Evolutionary conservation across 2,113 vertebrate genomes (phyloP).

Genomic region (Jacana jacana): DNA sequence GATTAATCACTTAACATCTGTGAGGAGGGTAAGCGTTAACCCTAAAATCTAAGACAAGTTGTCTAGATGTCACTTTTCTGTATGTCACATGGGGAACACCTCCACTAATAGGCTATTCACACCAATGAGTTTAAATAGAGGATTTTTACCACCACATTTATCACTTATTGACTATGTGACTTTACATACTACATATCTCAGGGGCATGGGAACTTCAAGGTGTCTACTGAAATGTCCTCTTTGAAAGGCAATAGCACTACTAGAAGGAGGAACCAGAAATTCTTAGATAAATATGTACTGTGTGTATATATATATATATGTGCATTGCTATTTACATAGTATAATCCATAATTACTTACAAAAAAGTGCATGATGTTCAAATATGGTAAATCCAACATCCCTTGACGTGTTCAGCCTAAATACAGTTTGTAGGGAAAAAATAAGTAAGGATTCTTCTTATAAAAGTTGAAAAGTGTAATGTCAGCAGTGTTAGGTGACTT

Average conservation of each 20-base stretch:
- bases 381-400: not conserved
- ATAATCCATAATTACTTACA: not conserved
- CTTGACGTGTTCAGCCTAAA: not conserved
- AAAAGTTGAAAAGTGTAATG: not conserved
- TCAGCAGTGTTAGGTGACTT: not conserved
- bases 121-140: not conserved
- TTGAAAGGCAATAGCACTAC: not conserved
- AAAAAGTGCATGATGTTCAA: not conserved
- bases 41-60: not conserved
- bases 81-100: not conserved
- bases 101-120: not conserved
- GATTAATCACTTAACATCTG: not conserved
- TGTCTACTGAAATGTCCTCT: not conserved
- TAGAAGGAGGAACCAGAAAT: not conserved
- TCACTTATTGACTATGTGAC: not conserved
- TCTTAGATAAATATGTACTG: fast-evolving
- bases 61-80: not conserved
- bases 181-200: not conserved
- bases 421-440: not conserved
- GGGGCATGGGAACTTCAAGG: not conserved
- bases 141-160: not conserved
- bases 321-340: not conserved
- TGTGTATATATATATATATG: not conserved
- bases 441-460: not conserved
- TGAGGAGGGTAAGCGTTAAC: not conserved